phyloP scores from a whole-genome alignment of 2,113 vertebrate genomes.

The Gulo gulo region DNA sequence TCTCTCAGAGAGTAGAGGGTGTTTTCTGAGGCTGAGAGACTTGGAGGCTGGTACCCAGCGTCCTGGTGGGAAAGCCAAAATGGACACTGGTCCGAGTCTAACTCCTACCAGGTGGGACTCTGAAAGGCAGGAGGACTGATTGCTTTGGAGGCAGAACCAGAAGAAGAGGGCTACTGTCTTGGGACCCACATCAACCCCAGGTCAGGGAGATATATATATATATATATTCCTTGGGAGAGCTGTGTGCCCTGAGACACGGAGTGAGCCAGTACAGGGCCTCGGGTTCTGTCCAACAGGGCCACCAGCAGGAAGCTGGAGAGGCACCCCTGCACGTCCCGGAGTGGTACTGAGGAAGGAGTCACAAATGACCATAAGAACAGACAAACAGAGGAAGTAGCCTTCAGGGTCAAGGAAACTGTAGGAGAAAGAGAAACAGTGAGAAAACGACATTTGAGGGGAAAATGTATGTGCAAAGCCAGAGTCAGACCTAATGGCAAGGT shows the following conservation, averaged over 20 bases:
- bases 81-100: not conserved
- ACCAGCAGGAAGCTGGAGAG: not conserved
- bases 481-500: not conserved
- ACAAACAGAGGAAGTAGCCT: not conserved
- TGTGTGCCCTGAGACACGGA: not conserved
- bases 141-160: not conserved
- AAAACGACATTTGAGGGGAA: not conserved
- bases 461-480: not conserved
- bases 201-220: not conserved
- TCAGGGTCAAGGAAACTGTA: not conserved
- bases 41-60: not conserved
- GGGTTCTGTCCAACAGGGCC: not conserved
- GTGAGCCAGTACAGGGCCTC: not conserved
- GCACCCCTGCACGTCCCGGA: not conserved
- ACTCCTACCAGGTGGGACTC: not conserved
- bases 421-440: not conserved
- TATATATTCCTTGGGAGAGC: not conserved
- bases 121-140: not conserved
- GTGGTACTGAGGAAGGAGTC: not conserved
- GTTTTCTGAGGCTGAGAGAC: not conserved
- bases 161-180: not conserved
- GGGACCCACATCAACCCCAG: not conserved
- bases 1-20: not conserved
- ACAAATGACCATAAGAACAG: not conserved
- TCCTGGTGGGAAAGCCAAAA: not conserved